phyloP scores from a whole-genome alignment of 2,888 invertebrate genomes.

The Eretmocerus hayati region DNA sequence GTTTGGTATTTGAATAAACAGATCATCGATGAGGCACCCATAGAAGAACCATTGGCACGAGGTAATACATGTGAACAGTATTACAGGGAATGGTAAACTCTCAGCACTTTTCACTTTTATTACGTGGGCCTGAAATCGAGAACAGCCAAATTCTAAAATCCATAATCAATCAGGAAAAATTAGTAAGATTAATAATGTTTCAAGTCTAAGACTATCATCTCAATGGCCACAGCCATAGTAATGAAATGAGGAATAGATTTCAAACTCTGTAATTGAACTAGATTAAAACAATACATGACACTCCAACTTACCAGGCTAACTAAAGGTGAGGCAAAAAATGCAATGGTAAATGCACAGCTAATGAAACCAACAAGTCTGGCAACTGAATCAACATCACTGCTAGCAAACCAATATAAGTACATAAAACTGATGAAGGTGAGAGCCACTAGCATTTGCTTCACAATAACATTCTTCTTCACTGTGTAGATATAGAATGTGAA shows the following conservation, averaged over 20 bases:
- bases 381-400: constrained; percentile 52
- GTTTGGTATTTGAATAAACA: constrained; percentile 75
- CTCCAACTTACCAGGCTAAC: constrained; percentile 57
- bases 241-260: neutral
- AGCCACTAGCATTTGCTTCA: constrained; percentile 57
- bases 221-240: neutral
- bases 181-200: neutral
- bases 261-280: too few species aligned
- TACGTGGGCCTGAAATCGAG: constrained; percentile 57
- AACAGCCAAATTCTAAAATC: too few species aligned
- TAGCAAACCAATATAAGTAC: constrained; percentile 53
- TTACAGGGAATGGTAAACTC: constrained; percentile 81
- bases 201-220: too few species aligned
- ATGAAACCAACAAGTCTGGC: constrained; percentile 59
- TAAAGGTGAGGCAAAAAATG: constrained; percentile 78
- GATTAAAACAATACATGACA: too few species aligned
- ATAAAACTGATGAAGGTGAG: constrained; percentile 51
- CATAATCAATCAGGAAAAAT: neutral
- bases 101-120: constrained; percentile 73
- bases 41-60: constrained; percentile 80
- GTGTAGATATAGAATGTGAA: constrained; percentile 67
- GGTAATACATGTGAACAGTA: constrained; percentile 74
- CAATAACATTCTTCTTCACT: constrained; percentile 59
- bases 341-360: constrained; percentile 67
- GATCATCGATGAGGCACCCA: constrained; percentile 70